These are phyloP conservation scores for Darevskia nairensis DNA, from an alignment of 2,797 vertebrate species.

Conservation along the genomic window DNA sequence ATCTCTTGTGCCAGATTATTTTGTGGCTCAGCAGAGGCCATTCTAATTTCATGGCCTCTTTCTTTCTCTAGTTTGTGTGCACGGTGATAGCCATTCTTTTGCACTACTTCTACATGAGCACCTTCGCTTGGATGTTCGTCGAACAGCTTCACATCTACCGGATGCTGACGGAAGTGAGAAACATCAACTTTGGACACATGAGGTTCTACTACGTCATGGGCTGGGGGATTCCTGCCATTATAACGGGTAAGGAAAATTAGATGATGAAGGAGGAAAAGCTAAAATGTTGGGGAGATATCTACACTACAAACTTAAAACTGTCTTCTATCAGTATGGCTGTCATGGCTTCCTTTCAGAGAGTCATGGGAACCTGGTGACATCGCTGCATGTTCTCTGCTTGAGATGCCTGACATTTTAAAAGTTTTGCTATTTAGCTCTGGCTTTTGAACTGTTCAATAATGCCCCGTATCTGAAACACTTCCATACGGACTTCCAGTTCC, in stretches of 20 bases:
- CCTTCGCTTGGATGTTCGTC: conserved; percentile 97
- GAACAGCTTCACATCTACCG: conserved; percentile 96
- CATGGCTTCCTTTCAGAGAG: not conserved
- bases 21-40: conserved; percentile 26
- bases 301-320: not conserved
- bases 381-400: not conserved
- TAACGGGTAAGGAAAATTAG: conserved; percentile 86
- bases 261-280: not conserved
- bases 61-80: conserved; percentile 87
- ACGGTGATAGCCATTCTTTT: conserved; percentile 94
- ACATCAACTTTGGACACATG: conserved; percentile 97
- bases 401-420: not conserved
- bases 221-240: conserved; percentile 95
- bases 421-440: not conserved
- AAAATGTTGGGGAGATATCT: not conserved
- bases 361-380: not conserved
- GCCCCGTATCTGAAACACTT: too few relatives aligned
- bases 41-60: conserved; percentile 49
- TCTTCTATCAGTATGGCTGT: not conserved
- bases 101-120: conserved; percentile 96
- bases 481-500: not conserved
- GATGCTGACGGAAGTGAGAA: conserved; percentile 94
- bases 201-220: conserved; percentile 96
- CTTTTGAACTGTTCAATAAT: too few relatives aligned
- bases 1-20: not conserved